Evolutionary conservation across 1,140 invertebrate genomes (phyloP), one percentile per base, ranked within the genome.

Genomic region (Paracyclopina nana): DNA sequence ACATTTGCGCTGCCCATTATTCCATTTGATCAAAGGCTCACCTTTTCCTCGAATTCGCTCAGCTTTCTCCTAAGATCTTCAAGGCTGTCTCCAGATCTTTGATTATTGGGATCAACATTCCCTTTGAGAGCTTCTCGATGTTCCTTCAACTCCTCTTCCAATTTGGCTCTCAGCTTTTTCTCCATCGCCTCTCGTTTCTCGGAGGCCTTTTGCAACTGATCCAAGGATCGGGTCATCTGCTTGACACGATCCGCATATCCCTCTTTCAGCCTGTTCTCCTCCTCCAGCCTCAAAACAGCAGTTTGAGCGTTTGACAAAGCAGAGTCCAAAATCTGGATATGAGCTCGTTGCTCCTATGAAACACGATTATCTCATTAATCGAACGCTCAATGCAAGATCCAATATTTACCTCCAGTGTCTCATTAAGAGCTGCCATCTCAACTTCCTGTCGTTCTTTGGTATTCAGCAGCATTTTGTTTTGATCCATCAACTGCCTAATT

Each of bases 291-390:
- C 18, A 87, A 77, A 40, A 90, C 81, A 63, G 86, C 86, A 45
- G 75, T 73, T 65, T 91, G 85, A 14, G 85, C 84, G 65, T 86
- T 88, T 16, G 80, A 84, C 24, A 92, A 67, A 34, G 86, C 86
- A 22, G 78, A 84, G 60, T 92, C 87, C 26, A 92, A 69, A 57
- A 92, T 87, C 59, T 87, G 84, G 60, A 92, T 90, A 64, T 91
- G 84, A 14, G 80, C 84, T 53, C 83, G 70, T 64, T 91, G 86
- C 62, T 92, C 85, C 60, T 88, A 79, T 20, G 9, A 22, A 50
- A 28, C 28, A 43, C 30, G 34, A 91, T 63, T 16, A 84, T 90
- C 18, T 80, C 81, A 58, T 80, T 68, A 62, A 90, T n/a, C n/a
- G n/a, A n/a, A n/a, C n/a, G n/a, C n/a, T n/a, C n/a, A n/a, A n/a